phyloP scores from a whole-genome alignment of 2,888 invertebrate species.

The Falcaria lacertinaria region DNA sequence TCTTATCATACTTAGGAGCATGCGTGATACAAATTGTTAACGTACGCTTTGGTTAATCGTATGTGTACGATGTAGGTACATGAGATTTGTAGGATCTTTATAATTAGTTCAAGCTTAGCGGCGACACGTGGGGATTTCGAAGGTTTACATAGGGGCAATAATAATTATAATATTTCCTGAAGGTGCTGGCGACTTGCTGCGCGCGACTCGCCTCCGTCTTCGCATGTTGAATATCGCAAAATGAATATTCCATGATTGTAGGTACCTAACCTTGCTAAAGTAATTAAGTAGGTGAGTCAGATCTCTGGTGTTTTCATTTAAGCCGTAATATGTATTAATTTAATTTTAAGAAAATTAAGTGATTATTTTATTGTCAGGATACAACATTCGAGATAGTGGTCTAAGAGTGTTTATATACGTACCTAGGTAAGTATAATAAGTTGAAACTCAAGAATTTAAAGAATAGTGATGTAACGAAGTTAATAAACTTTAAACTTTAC shows the following conservation, averaged over 20 bases:
- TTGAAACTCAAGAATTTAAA: slow-evolving; percentile 74
- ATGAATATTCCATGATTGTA: slow-evolving; percentile 60
- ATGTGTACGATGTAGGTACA: slow-evolving; percentile 39
- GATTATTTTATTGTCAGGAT: slow-evolving; percentile 54
- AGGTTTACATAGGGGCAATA: slow-evolving; percentile 59
- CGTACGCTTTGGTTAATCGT: slow-evolving; percentile 39
- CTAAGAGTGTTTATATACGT: slow-evolving; percentile 72
- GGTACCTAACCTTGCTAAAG: slow-evolving; percentile 56
- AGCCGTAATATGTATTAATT: slow-evolving; percentile 66
- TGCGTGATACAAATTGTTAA: slow-evolving; percentile 48
- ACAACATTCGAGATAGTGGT: slow-evolving; percentile 66
- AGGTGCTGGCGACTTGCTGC: slow-evolving; percentile 74
- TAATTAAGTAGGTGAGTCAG: slow-evolving; percentile 59
- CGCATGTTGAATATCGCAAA: slow-evolving; percentile 59
- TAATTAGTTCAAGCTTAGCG: slow-evolving; percentile 36
- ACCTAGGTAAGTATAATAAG: slow-evolving; percentile 74
- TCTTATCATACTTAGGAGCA: slow-evolving; percentile 38
- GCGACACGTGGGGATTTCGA: slow-evolving; percentile 54
- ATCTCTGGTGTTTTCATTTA: slow-evolving; percentile 69
- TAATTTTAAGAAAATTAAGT: slow-evolving; percentile 63
- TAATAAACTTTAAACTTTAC: slow-evolving; percentile 67
- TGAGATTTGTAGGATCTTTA: slow-evolving; percentile 49
- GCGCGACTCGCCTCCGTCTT: slow-evolving; percentile 76
- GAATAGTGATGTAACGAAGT: slow-evolving; percentile 70
- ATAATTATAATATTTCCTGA: slow-evolving; percentile 42